These are phyloP conservation scores for Arothron firmamentum DNA, from an alignment of 2,113 vertebrate genomes.

Conservation along the genomic window DNA sequence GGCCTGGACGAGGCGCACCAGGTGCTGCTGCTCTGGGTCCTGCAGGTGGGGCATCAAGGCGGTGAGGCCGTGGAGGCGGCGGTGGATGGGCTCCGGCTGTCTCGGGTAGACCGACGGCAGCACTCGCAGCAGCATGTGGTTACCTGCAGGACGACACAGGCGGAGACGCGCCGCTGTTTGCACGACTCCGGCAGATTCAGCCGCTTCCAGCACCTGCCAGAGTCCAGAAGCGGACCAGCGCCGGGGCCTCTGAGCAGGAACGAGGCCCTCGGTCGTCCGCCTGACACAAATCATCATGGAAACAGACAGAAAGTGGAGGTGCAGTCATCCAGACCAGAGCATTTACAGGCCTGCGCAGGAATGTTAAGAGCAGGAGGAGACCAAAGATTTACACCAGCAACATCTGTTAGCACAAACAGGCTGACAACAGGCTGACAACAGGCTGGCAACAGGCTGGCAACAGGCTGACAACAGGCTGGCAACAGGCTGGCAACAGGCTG, in stretches of 20 bases:
- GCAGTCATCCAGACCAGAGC: constrained; percentile 22
- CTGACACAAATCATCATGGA: constrained; percentile 27
- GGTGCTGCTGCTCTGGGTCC: constrained; percentile 81
- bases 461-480: too few relatives aligned
- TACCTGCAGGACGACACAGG: constrained; percentile 74
- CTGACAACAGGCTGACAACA: too few relatives aligned
- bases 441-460: too few relatives aligned
- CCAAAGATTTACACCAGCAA: constrained; percentile 15
- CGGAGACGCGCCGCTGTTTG: background rate
- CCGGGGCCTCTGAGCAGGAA: too few relatives aligned
- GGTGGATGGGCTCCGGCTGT: constrained; percentile 75
- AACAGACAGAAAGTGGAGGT: constrained; percentile 7
- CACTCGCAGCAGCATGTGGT: constrained; percentile 85
- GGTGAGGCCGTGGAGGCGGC: constrained; percentile 75
- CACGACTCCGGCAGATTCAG: too few relatives aligned
- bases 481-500: too few relatives aligned
- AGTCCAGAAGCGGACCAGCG: too few relatives aligned
- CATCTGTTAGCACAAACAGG: constrained; percentile 17
- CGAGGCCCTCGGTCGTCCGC: too few relatives aligned
- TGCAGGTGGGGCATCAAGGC: constrained; percentile 80
- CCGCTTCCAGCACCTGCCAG: too few relatives aligned
- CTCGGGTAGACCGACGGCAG: constrained; percentile 86
- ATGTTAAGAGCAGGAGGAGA: constrained; percentile 46
- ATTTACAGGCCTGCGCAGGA: constrained; percentile 38
- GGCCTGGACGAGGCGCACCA: constrained; percentile 83